Evolutionary conservation across 2,113 vertebrate species (phyloP), one percentile per base, ranked within the genome.

Genomic region (Boleophthalmus pectinirostris): DNA sequence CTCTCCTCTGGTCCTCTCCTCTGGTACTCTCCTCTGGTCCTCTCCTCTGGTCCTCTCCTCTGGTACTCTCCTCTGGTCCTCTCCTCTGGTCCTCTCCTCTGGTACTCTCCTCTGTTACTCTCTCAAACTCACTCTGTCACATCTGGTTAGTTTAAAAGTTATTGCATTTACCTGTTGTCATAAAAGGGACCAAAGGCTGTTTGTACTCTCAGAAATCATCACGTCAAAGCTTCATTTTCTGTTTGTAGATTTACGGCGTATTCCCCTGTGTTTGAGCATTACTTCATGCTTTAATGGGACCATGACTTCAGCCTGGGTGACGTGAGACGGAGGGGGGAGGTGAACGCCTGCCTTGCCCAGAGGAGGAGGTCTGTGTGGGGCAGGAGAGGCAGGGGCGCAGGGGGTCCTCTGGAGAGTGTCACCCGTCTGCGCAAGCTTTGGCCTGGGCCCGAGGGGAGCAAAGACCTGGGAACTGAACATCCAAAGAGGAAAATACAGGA

Each of bases 351-450:
- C 71, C 63, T 83, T 81, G 72, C 79, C 85, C 89, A 90, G 81
- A 90, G 83, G 86, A 78, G 14, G 70, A 54, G 75, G 87, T 88
- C 85, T 86, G 84, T 85, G 89, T 85, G 84, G 88, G 33, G 18
- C 33, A 85, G 38, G 57, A 80, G 81, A 81, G 78, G 86, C 88
- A 88, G 91, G 86, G 83, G 73, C 83, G 79, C 68, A 68, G 54
- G 78, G 73, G 84, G 87, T 89, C 80, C 85, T 89, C 92, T 93
- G 93, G 88, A 81, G 86, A 88, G 80, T 89, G 88, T 93, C 91
- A 92, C 88, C 82, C 73, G 57, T 77, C 72, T 79, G 86, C 88
- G 86, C 86, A 65, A 3, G 54, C 9, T 23, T 4, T 57, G 10
- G 54, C 23, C 23, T 24, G 56, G 56, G 5, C 49, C 49, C 5